Evolutionary conservation across 2,888 invertebrate genomes (phyloP), one percentile per base, ranked within the genome.

Genomic region (Dicranocentrus wangi): DNA sequence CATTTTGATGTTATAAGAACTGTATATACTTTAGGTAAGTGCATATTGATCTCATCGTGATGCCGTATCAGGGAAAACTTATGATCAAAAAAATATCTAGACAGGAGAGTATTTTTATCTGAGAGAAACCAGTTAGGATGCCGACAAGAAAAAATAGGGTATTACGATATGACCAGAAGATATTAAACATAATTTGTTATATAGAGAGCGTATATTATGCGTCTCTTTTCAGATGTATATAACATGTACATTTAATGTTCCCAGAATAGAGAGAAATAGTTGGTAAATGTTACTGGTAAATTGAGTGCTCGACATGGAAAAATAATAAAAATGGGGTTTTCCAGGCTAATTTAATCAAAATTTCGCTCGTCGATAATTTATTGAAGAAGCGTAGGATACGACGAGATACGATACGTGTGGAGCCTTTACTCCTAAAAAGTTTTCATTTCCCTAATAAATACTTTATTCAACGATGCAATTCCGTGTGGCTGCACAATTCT

Each of bases 271-370:
- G 32, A 32, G 27, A 66, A 66, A 68, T 21, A n/a, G 53, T 68
- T 21, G 15, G 68, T 66, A 32, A 68, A 68, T 68, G 47, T 55
- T 70, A 25, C 17, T 42, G 13, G 39, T 58, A 70, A 69, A 69
- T 70, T 70, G 70, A 69, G 28, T 69, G 58, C 39, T 55, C 5
- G 51, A 28, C 55, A 53, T 51, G 19, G 8, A 55, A 25, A 55
- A 23, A 47, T 7, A 55, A 55, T 55, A 55, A 55, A 55, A 55
- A 55, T 55, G 23, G 55, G 23, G 55, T 47, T 47, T 39, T 39
- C 39, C 7, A 13, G 47, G 47, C 47, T 23, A 55, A 55, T 55
- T 55, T 55, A 55, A 55, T 55, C 55, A 55, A 55, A 19, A 55
- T 55, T 55, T 55, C 23, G 21, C 15, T 32, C 8, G 25, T 47